Evolutionary conservation across 2,888 invertebrate species (phyloP), one percentile per base, ranked within the genome.

Genomic region (Stegophylla sp.): DNA sequence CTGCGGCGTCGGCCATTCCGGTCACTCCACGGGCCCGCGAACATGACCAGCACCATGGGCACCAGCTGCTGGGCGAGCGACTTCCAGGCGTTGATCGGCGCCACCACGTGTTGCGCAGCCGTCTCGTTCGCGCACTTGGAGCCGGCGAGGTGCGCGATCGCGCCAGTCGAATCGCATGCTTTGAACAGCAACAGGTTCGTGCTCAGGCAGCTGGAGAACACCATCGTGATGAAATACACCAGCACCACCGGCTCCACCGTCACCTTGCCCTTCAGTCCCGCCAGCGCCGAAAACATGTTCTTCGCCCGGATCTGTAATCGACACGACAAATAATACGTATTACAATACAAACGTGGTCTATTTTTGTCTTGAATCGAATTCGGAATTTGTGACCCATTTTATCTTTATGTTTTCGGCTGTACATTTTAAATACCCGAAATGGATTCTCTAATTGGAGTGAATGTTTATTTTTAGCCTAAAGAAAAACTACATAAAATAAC

Each of bases 1-100:
- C 79, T 64, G 15, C 83, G 82, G 15, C 84, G 77, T 3, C 83
- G 82, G 12, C 83, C 83, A 45, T 83, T 82, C 51, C 82, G 82
- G 28, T 84, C 84, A 59, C 84, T 84, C 83, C 83, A 84, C 12
- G 84, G 82, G 17, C 84, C 84, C 20, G 83, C 81, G 56, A 83
- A 83, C 48, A 84, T 69, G 23, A 83, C 73, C 48, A 83, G 76
- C 28, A 81, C 53, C 13, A 82, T 73, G 26, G 83, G 82, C 64
- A 82, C 53, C 13, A 82, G 43, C 3, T 82, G 66, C 28, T 82
- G 67, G 7, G 79, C 41, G 1, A 83, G 53, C 17, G 64, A 43
- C 53, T 75, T 82, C 82, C 82, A 83, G 1, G 81, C 82, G 75
- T 83, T 82, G 43, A 83, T 83, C 5, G 69, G 63, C 4, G 82